Percentiles rank a stretch among this genome's conserved stretches.
These are phyloP conservation scores for Smutsia gigantea DNA, from an alignment of 2,797 vertebrate genomes.

Conservation along the genomic window DNA sequence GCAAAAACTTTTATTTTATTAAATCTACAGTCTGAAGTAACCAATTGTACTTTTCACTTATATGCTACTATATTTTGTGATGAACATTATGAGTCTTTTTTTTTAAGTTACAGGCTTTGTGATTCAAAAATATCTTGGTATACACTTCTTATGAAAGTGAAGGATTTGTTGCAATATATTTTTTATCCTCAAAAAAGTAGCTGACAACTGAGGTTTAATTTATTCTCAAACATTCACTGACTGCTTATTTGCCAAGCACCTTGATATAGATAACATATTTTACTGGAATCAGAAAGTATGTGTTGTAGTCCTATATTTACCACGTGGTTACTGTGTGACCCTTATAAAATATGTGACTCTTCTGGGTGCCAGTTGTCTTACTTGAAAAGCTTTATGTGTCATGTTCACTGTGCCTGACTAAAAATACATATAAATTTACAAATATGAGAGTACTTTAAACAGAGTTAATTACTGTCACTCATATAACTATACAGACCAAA, in stretches of 20 bases:
- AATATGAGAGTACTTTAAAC: neutral
- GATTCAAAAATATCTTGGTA: neutral
- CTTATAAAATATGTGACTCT: slow-evolving; percentile 1
- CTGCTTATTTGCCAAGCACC: neutral
- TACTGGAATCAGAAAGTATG: neutral
- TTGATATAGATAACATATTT: neutral
- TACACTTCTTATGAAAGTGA: neutral
- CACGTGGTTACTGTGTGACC: neutral
- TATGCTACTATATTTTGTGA: neutral
- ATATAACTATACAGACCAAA: neutral
- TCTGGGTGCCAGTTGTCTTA: neutral
- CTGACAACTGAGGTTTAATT: neutral
- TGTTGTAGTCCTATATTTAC: neutral
- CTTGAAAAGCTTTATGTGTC: neutral
- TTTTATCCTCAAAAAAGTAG: neutral
- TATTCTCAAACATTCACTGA: neutral
- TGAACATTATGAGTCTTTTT: neutral
- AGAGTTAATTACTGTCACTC: neutral
- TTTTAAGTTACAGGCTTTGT: neutral
- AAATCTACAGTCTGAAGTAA: neutral
- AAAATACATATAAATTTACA: neutral
- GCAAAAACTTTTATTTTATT: neutral
- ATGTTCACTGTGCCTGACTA: neutral
- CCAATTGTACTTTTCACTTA: neutral
- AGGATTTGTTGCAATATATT: neutral